Base-by-base conservation (phyloP, 2,797 vertebrate genomes). In the Poeciliopsis infans region DNA sequence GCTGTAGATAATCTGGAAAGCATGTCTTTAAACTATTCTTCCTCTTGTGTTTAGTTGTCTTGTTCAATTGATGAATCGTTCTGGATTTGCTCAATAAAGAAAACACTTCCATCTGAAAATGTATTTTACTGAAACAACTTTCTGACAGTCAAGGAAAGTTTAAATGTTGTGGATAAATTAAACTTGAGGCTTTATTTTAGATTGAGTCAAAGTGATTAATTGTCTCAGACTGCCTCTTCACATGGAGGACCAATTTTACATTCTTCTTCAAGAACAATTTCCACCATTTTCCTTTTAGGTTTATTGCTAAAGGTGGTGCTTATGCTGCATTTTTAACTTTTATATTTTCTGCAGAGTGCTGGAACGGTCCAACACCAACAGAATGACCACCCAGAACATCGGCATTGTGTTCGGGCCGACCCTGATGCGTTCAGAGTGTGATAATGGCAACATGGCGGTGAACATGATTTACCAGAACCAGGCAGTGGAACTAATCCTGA, bases 351-450 rank as follows among this genome's bases (percentile, higher is more conserved):
- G 68, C 93, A 98, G 97, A 74, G 97, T 98, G 87, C 94, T 96
- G 93, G 95, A 96, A 57, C 83, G 83, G 61, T 96, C 95, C 0
- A 93, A 96, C 64, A 46, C 59, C 78, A 98, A 98, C 92, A 96
- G 97, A 72, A 98, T 98, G 97, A 97, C 96, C 1, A 95, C 96
- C 12, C 97, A 98, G 92, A 98, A 98, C 94, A 95, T 98, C 33
- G 97, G 97, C 77, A 98, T 98, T 39, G 97, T 98, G 76, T 98
- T 98, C 7, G 97, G 97, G 6, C 97, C 97, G 0, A 98, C 97
- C 0, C 91, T 98, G 74, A 96, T 98, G 95, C 95, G 97, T 28
- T 95, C 97, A 0, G 96, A 98, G 90, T 90, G 94, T 76, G 97
- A 98, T 85, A 93, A 89, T 53, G 91, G 95, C 46, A 98, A 97